Evolutionary conservation across 1,140 invertebrate genomes (phyloP).

Genomic region (Tigriopus japonicus): DNA sequence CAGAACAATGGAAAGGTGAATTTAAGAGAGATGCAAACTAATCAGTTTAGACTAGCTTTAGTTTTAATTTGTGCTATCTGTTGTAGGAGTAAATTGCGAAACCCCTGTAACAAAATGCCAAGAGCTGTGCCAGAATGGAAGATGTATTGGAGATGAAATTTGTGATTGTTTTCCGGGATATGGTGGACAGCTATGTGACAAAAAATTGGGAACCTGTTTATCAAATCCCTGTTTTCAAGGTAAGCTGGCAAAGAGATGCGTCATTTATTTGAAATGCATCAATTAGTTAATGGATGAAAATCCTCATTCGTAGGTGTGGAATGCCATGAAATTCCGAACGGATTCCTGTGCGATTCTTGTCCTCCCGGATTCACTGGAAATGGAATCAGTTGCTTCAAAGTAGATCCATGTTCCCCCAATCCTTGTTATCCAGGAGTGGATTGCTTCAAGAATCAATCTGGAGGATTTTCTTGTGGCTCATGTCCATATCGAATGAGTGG

Average conservation of each 20-base stretch:
- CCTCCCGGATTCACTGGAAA: conserved; percentile 9
- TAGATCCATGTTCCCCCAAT: conserved; percentile 1
- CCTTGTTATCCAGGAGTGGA: conserved; percentile 9
- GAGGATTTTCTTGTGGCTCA: conserved; percentile 4
- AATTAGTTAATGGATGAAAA: background rate
- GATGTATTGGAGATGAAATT: background rate
- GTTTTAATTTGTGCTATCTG: too few species aligned
- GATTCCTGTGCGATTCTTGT: conserved; percentile 12
- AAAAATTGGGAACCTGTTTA: background rate
- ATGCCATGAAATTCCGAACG: background rate
- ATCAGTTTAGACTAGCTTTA: too few species aligned
- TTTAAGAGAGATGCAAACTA: too few species aligned
- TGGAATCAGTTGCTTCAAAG: background rate
- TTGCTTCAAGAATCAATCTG: background rate
- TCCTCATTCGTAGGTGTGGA: background rate
- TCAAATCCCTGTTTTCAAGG: background rate
- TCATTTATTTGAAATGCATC: background rate
- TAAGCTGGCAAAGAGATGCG: background rate
- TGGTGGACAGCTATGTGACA: background rate
- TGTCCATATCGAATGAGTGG: conserved; percentile 14
- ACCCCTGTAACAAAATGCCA: too few species aligned
- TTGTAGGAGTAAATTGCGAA: too few species aligned
- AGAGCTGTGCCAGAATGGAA: background rate
- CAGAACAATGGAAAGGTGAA: too few species aligned
- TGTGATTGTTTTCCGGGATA: background rate